A percentile compares a stretch with the other conserved stretches of the same genome.
Evolutionary conservation across 2,113 vertebrate species (phyloP).

Genomic region (Pristiophorus japonicus): DNA sequence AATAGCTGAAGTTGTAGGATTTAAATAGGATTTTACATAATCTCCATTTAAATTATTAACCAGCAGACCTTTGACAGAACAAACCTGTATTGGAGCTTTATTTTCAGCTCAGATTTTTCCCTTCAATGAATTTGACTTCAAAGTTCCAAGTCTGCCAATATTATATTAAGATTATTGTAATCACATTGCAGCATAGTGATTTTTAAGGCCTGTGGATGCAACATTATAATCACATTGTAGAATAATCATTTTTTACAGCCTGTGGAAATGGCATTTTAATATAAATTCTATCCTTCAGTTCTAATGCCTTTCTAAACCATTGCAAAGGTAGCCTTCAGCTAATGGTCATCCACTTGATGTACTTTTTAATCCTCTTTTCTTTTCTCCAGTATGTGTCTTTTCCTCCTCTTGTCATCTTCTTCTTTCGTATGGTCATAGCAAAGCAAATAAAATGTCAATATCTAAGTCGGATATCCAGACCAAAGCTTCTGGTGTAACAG

Average conservation of each 20-base stretch:
- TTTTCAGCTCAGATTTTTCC: background rate
- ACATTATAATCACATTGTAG: slow-evolving; percentile 28
- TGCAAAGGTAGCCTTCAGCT: slow-evolving; percentile 26
- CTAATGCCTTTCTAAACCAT: background rate
- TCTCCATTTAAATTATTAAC: slow-evolving; percentile 56
- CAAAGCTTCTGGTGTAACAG: too few species aligned
- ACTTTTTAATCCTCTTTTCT: slow-evolving; percentile 1
- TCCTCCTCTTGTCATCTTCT: too few species aligned
- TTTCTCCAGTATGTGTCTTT: background rate
- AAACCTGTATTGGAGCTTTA: slow-evolving; percentile 38
- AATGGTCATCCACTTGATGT: background rate
- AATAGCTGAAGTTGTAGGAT: slow-evolving; percentile 49
- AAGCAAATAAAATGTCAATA: too few species aligned
- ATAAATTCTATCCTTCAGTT: background rate
- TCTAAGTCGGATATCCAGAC: too few species aligned
- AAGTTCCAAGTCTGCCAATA: slow-evolving; percentile 25
- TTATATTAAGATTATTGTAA: slow-evolving; percentile 6
- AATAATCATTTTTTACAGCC: slow-evolving; percentile 23
- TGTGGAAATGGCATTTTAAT: slow-evolving; percentile 12
- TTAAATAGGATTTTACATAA: slow-evolving; percentile 55
- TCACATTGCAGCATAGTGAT: slow-evolving; percentile 16
- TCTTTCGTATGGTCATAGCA: too few species aligned
- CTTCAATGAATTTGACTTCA: background rate
- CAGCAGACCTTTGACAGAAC: slow-evolving; percentile 46
- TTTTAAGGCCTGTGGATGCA: background rate